Evolutionary conservation across 1,140 invertebrate species (phyloP).

Genomic region (Zaprionus gabonicus): DNA sequence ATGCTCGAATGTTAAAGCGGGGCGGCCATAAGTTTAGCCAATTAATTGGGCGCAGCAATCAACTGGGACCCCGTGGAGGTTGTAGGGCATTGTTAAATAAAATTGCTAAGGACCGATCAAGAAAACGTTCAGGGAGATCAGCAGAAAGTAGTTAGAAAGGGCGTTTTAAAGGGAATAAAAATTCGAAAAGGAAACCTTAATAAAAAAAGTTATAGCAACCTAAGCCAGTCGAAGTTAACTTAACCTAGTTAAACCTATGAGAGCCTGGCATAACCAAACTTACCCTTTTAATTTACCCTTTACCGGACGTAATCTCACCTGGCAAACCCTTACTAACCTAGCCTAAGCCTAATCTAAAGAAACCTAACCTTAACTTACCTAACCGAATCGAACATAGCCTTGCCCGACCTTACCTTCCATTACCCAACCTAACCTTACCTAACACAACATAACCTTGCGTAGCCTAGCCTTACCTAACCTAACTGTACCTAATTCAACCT

Average conservation of each 20-base stretch:
- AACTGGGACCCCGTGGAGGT: background rate
- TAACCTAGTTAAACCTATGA: no score
- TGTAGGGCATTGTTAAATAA: background rate
- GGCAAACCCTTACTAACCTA: background rate
- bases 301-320: background rate
- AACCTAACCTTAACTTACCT: no score
- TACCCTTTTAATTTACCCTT: no score
- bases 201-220: background rate
- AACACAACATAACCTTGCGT: background rate
- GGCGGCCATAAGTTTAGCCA: background rate
- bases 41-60: background rate
- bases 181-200: background rate
- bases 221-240: no score
- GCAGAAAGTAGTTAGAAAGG: background rate
- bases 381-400: no score
- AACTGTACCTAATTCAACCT: background rate
- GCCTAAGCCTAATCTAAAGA: no score
- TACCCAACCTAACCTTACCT: no score
- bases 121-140: background rate
- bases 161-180: background rate
- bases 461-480: no score
- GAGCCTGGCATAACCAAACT: no score
- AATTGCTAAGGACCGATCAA: background rate
- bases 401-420: no score
- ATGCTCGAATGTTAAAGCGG: slow-evolving; percentile 36